These are phyloP conservation scores for Plutella xylostella DNA, from an alignment of 2,888 invertebrate species.

Conservation along the genomic window DNA sequence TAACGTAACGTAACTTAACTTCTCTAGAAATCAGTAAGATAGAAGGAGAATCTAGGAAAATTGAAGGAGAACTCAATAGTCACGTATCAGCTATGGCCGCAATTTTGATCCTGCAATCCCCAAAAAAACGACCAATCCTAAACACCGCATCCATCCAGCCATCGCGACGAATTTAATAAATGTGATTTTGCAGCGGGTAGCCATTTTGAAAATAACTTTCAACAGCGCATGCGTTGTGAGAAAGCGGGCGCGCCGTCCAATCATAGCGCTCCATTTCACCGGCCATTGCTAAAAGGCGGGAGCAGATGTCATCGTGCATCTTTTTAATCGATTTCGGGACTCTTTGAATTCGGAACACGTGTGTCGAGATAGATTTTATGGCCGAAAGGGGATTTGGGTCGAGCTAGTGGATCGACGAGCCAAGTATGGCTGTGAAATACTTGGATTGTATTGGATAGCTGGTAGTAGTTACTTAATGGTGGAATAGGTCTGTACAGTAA, in stretches of 20 bases:
- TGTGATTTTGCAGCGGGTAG: not conserved
- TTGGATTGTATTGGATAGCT: not conserved
- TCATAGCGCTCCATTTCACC: constrained; percentile 26
- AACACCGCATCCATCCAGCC: too few relatives aligned
- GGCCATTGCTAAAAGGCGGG: constrained; percentile 55
- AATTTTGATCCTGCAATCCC: too few relatives aligned
- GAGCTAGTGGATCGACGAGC: not conserved
- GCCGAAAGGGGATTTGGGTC: not conserved
- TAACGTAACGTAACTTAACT: too few relatives aligned
- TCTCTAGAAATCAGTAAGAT: too few relatives aligned
- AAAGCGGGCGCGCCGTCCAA: constrained; percentile 37
- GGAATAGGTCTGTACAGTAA: too few relatives aligned
- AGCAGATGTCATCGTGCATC: constrained; percentile 19
- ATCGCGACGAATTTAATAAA: too few relatives aligned
- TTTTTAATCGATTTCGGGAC: not conserved
- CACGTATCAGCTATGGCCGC: too few relatives aligned
- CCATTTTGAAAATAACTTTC: constrained; percentile 11
- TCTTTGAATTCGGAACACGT: not conserved
- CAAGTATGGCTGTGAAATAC: not conserved
- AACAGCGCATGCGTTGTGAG: constrained; percentile 43
- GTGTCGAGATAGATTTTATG: not conserved
- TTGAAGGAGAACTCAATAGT: too few relatives aligned
- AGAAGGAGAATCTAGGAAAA: too few relatives aligned
- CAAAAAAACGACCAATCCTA: too few relatives aligned
- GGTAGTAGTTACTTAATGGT: too few relatives aligned